Base-by-base conservation (phyloP, 2,113 vertebrate genomes). In the Sinocyclocheilus rhinocerous region DNA sequence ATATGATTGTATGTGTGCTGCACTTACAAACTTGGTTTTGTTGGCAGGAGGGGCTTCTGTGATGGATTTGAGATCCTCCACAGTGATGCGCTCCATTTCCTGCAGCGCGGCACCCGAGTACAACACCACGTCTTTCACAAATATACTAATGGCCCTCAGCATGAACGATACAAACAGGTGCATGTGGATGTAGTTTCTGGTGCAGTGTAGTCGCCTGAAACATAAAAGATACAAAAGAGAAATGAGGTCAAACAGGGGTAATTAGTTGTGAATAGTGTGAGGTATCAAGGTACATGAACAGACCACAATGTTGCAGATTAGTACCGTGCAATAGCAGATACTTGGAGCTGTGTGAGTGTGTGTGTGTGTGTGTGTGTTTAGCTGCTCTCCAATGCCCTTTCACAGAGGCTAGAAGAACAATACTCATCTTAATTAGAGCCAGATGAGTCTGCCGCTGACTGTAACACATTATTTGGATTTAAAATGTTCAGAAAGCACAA, bases 121-220 rank as follows among this genome's bases (percentile, higher is more conserved):
- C 48, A 99, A 93, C 70, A 99, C 97, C 0, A 97, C 94, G 0
- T 99, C 98, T 92, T 99, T 99, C 88, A 98, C 96, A 4, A 99
- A 99, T 91, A 99, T 99, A 88, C 97, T 99, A 86, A 97, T 86
- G 0, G 97, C 98, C n/a, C 98, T 95, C 29, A 99, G 94, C 96
- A 99, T 99, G 94, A 98, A 99, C 82, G 98, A 99, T 90, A 98
- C 96, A 63, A 99, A 99, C 45, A 99, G 95, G 91, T 99, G 98
- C 42, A 45, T 45, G 42, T 45, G 42, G 42, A 45, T 45, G 42
- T 45, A 45, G 42, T 45, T 45, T 45, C 42, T 45, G 42, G 42
- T 45, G 42, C 42, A 45, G 9, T 99, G 98, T 82, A 99, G 92
- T 76, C 98, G 96, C 55, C 98, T 99, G 92, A 48, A 11, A 77